phyloP scores from a whole-genome alignment of 2,797 vertebrate species.

The Cottoperca gobio region DNA sequence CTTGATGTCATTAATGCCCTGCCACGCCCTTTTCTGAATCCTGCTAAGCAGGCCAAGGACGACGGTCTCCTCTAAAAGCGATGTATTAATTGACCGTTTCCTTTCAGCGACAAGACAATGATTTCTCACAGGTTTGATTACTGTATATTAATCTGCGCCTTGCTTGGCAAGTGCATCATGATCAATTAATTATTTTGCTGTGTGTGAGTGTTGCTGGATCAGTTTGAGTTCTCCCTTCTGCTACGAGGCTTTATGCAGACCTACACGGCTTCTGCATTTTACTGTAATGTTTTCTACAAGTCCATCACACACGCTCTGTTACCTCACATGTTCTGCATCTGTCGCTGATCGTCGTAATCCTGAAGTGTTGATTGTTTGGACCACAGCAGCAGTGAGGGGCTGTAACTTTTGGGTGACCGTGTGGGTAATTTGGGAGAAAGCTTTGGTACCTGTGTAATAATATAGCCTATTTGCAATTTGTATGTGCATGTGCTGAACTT shows the following conservation, averaged over 20 bases:
- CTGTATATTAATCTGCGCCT: slow-evolving; percentile 34
- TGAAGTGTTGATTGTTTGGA: slow-evolving; percentile 64
- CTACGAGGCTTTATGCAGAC: slow-evolving; percentile 19
- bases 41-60: slow-evolving; percentile 34
- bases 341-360: slow-evolving; percentile 50
- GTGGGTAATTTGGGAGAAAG: slow-evolving; percentile 59
- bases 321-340: slow-evolving; percentile 44
- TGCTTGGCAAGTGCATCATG: slow-evolving; percentile 41
- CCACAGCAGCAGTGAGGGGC: slow-evolving; percentile 70
- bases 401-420: slow-evolving; percentile 56
- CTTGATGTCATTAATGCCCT: slow-evolving; percentile 19
- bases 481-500: slow-evolving; percentile 89
- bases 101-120: slow-evolving; percentile 39
- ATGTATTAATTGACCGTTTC: slow-evolving; percentile 29
- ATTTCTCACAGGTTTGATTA: slow-evolving; percentile 26
- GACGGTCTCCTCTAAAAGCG: not conserved
- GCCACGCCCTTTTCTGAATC: slow-evolving; percentile 27
- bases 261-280: slow-evolving; percentile 45
- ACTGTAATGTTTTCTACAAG: slow-evolving; percentile 16
- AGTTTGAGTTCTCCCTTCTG: slow-evolving; percentile 7
- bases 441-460: slow-evolving; percentile 76
- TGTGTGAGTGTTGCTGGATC: not conserved
- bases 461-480: slow-evolving; percentile 83
- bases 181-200: not conserved
- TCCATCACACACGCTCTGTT: slow-evolving; percentile 24